phyloP scores from a whole-genome alignment of 1,140 invertebrate species.

The Atta texana region DNA sequence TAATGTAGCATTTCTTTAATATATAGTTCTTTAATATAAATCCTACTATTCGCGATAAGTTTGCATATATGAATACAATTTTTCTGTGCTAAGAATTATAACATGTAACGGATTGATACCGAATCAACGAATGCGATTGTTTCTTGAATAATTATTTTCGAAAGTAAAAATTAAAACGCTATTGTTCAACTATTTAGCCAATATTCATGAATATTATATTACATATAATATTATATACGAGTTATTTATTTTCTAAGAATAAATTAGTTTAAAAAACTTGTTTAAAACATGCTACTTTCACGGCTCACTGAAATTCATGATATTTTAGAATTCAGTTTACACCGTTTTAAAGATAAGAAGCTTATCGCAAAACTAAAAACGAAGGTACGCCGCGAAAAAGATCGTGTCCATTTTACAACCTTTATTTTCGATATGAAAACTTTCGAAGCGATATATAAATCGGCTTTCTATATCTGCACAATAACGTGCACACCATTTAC shows the following conservation, averaged over 20 bases:
- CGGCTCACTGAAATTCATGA: not conserved
- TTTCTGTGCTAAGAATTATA: not conserved
- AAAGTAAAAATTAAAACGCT: not conserved
- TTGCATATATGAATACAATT: not conserved
- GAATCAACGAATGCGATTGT: not conserved
- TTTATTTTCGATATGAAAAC: not conserved
- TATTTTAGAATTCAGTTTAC: not conserved
- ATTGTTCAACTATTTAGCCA: not conserved
- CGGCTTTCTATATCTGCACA: conserved; percentile 19
- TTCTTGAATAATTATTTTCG: not conserved
- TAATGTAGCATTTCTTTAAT: not conserved
- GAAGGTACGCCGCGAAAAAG: not conserved
- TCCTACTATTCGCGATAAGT: not conserved
- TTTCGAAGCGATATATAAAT: conserved; percentile 9
- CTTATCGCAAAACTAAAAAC: conserved; percentile 8
- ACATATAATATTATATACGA: not conserved
- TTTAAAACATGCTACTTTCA: not conserved
- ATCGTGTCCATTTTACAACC: not conserved
- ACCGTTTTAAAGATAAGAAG: not conserved
- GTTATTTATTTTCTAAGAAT: not conserved
- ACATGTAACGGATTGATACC: not conserved
- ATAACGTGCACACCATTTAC: conserved; percentile 16
- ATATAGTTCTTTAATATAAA: not conserved
- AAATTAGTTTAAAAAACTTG: not conserved
- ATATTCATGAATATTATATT: not conserved